phyloP scores from a whole-genome alignment of 2,797 vertebrate genomes.

The Crenichthys baileyi region DNA sequence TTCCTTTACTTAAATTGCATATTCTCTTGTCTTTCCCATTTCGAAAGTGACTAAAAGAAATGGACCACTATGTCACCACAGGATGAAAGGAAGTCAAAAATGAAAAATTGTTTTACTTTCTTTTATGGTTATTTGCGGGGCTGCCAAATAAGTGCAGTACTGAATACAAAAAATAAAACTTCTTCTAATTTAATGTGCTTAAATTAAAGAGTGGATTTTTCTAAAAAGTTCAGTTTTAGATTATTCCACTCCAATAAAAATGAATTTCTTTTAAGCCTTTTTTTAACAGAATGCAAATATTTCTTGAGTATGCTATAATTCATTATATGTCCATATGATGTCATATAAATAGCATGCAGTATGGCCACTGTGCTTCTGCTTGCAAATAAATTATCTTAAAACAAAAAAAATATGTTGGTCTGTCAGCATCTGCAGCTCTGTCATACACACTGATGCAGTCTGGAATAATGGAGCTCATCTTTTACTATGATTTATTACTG shows the following conservation, averaged over 20 bases:
- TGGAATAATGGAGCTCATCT: not conserved
- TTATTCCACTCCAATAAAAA: not conserved
- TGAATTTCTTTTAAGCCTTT: not conserved
- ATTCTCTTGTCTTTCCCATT: not conserved
- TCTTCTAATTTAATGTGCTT: not conserved
- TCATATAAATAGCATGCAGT: not conserved
- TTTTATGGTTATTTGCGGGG: too few species aligned
- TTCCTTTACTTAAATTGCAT: not conserved
- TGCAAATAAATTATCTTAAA: not conserved
- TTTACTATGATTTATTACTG: slow-evolving; percentile 1
- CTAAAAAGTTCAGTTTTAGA: not conserved
- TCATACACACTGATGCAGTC: not conserved
- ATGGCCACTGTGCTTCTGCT: not conserved
- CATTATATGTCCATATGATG: not conserved
- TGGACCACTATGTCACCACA: not conserved
- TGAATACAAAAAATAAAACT: too few species aligned
- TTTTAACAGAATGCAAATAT: not conserved
- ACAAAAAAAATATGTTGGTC: not conserved
- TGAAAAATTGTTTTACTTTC: not conserved
- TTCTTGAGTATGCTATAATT: not conserved
- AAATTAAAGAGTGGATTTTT: too few species aligned
- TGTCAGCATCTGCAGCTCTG: not conserved
- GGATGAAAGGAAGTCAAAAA: not conserved
- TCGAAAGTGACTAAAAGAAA: not conserved
- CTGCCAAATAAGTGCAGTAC: too few species aligned